Evolutionary conservation across 2,888 invertebrate species (phyloP).

Genomic region (Sisyra nigra): DNA sequence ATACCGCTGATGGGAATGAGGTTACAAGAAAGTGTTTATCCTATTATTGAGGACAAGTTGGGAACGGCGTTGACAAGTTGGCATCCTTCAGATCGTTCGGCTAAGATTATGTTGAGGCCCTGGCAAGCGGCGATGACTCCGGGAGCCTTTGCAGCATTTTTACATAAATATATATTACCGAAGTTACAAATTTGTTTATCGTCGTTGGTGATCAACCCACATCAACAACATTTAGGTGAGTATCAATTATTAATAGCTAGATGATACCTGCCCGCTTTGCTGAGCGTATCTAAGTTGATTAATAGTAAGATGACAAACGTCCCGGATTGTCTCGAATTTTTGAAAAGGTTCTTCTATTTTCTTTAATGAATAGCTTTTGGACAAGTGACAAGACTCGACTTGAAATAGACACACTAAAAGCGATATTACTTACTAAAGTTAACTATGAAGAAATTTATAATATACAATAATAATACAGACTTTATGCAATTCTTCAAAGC

Average conservation of each 20-base stretch:
- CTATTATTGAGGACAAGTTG: slow-evolving; percentile 81
- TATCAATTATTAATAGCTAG: slow-evolving; percentile 4
- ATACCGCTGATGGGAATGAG: slow-evolving; percentile 43
- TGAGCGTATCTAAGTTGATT: too few species aligned
- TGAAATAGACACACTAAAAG: too few species aligned
- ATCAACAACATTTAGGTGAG: slow-evolving; percentile 50
- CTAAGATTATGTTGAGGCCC: slow-evolving; percentile 77
- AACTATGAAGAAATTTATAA: too few species aligned
- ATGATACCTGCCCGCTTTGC: too few species aligned
- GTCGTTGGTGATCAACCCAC: slow-evolving; percentile 49
- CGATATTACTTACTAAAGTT: too few species aligned
- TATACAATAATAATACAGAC: too few species aligned
- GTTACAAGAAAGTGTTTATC: slow-evolving; percentile 53
- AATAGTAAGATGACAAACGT: too few species aligned
- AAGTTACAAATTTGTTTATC: slow-evolving; percentile 61
- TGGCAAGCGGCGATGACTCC: slow-evolving; percentile 55
- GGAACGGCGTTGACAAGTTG: slow-evolving; percentile 79
- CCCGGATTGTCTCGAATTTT: too few species aligned
- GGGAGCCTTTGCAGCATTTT: slow-evolving; percentile 62
- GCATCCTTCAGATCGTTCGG: slow-evolving; percentile 91
- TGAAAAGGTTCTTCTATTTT: too few species aligned
- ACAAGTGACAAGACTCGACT: too few species aligned
- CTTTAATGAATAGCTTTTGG: too few species aligned
- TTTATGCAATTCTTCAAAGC: too few species aligned
- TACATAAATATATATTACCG: slow-evolving; percentile 76